Percentiles rank a stretch among this genome's conserved stretches.
These are phyloP conservation scores for Pristionchus japonicus DNA, from an alignment of 2,888 invertebrate genomes.

Conservation along the genomic window DNA sequence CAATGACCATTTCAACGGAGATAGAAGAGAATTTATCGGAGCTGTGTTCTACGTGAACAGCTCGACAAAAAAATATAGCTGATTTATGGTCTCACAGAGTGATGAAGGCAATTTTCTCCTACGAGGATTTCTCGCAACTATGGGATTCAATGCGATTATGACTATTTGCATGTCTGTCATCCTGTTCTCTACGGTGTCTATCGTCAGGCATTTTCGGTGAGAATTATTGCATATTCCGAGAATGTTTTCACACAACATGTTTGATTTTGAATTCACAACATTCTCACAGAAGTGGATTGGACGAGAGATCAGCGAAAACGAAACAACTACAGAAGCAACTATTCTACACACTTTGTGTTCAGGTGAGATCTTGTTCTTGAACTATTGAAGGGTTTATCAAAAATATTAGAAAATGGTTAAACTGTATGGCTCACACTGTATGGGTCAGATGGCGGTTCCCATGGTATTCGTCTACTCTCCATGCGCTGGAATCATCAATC, in stretches of 20 bases:
- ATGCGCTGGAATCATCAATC: no score
- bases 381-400: no score
- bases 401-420: no score
- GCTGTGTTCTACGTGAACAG: neutral
- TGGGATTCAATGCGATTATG: constrained; percentile 5
- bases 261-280: neutral
- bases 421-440: no score
- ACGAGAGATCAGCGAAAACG: neutral
- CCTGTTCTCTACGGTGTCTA: neutral
- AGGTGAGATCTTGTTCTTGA: no score
- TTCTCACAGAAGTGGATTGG: neutral
- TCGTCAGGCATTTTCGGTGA: neutral
- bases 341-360: neutral
- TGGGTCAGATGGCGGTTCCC: no score
- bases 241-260: neutral
- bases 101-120: neutral
- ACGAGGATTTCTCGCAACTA: neutral
- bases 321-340: neutral
- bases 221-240: neutral
- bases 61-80: no score
- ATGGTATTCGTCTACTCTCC: no score
- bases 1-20: neutral
- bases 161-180: neutral
- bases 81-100: neutral
- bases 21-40: neutral